A percentile compares a stretch with the other conserved stretches of the same genome.
These are phyloP conservation scores for Isotomurus palustris DNA, from an alignment of 2,888 invertebrate genomes.

Conservation along the genomic window DNA sequence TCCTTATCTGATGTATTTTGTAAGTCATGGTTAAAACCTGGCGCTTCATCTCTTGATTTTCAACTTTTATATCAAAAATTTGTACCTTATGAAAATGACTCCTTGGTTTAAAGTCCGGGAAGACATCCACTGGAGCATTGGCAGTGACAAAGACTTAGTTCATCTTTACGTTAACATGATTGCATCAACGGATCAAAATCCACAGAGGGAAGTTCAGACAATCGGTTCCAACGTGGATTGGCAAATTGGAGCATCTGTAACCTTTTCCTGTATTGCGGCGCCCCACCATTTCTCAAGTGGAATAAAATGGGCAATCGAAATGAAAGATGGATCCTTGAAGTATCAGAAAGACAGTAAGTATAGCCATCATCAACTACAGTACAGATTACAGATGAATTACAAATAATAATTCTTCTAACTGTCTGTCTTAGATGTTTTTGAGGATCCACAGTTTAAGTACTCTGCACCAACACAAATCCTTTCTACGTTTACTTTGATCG, in stretches of 20 bases:
- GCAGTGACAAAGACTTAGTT: conserved; percentile 9
- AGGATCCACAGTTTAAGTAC: conserved; percentile 35
- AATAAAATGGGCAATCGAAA: conserved; percentile 34
- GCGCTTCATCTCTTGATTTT: background rate
- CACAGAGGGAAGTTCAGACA: conserved; percentile 25
- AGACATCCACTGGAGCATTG: conserved; percentile 29
- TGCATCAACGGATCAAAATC: conserved; percentile 32
- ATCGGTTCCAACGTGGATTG: conserved; percentile 30
- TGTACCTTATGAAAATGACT: background rate
- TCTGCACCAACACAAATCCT: conserved; percentile 27
- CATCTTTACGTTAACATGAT: conserved; percentile 22
- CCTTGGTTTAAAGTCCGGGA: conserved; percentile 21
- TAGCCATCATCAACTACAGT: background rate
- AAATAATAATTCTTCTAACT: background rate
- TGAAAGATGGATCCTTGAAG: conserved; percentile 25
- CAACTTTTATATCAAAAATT: background rate
- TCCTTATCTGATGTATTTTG: conserved; percentile 31
- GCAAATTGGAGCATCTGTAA: conserved; percentile 33
- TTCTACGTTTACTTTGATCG: conserved; percentile 27
- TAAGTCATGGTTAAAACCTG: conserved; percentile 7
- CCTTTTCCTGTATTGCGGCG: conserved; percentile 32
- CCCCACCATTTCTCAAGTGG: conserved; percentile 30
- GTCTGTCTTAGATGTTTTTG: conserved; percentile 19
- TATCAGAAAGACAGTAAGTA: conserved; percentile 35
- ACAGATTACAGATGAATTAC: background rate